Evolutionary conservation across 2,888 invertebrate species (phyloP).

Genomic region (Melinaea marsaeus): DNA sequence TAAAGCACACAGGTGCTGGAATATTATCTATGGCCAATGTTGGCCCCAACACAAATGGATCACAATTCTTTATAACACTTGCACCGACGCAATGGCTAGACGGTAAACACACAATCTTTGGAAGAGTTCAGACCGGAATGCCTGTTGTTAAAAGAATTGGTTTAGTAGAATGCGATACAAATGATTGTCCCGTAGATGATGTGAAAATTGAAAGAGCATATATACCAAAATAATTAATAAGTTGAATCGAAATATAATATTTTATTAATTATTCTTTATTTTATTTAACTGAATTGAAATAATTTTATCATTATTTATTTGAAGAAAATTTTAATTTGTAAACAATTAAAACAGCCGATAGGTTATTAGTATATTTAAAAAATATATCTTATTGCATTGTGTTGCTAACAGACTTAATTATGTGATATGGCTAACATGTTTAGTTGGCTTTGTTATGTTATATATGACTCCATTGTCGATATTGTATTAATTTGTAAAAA

Average conservation of each 20-base stretch:
- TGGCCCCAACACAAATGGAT: constrained; percentile 97
- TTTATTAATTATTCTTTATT: neutral
- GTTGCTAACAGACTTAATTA: no score
- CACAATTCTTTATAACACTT: constrained; percentile 98
- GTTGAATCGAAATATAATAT: neutral
- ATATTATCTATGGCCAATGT: constrained; percentile 99
- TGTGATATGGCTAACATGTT: no score
- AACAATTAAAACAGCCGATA: no score
- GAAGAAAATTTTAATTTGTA: no score
- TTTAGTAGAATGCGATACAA: constrained; percentile 94
- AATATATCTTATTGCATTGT: no score
- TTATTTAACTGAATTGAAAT: constrained; percentile 1
- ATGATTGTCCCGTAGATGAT: constrained; percentile 94
- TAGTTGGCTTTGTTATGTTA: no score
- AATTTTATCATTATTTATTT: neutral
- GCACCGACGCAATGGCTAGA: constrained; percentile 99
- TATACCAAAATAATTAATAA: constrained; percentile 49
- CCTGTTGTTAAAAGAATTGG: constrained; percentile 94
- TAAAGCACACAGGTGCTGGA: constrained; percentile 96
- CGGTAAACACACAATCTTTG: constrained; percentile 98
- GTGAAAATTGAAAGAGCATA: constrained; percentile 82
- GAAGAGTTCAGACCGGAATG: constrained; percentile 92
- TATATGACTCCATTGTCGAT: no score
- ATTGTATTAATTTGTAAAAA: no score
- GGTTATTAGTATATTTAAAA: no score